phyloP scores from a whole-genome alignment of 2,888 invertebrate species.

The Zonitis immaculata region DNA sequence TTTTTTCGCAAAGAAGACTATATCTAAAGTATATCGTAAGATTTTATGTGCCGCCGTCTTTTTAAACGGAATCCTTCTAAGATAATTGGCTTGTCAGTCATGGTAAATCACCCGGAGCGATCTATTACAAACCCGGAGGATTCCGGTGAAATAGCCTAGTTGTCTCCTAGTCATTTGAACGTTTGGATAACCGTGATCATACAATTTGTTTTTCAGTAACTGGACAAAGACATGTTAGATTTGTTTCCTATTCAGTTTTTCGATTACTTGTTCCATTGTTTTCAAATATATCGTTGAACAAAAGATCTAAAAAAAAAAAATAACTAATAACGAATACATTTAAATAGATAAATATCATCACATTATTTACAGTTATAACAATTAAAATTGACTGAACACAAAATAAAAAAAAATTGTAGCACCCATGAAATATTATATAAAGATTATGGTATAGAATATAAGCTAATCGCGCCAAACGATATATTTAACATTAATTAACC shows the following conservation, averaged over 20 bases:
- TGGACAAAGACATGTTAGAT: neutral
- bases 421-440: neutral
- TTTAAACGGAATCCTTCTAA: conserved; percentile 10
- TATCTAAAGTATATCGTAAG: no score
- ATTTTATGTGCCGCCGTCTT: neutral
- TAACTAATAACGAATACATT: neutral
- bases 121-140: conserved; percentile 23
- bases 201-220: conserved; percentile 20
- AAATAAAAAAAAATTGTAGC: neutral
- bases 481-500: neutral
- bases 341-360: neutral
- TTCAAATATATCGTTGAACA: neutral
- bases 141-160: conserved; percentile 27
- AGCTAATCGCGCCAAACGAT: neutral
- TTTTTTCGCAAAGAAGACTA: no score
- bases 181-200: conserved; percentile 26
- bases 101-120: conserved; percentile 41
- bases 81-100: conserved; percentile 46
- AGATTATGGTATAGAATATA: neutral
- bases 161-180: conserved; percentile 23
- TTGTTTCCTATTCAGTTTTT: neutral
- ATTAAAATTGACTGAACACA: neutral
- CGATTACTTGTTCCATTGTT: neutral
- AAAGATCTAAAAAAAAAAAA: neutral
- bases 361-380: neutral